Evolutionary conservation across 2,888 invertebrate genomes (phyloP).

Genomic region (Galerucella calmariensis): DNA sequence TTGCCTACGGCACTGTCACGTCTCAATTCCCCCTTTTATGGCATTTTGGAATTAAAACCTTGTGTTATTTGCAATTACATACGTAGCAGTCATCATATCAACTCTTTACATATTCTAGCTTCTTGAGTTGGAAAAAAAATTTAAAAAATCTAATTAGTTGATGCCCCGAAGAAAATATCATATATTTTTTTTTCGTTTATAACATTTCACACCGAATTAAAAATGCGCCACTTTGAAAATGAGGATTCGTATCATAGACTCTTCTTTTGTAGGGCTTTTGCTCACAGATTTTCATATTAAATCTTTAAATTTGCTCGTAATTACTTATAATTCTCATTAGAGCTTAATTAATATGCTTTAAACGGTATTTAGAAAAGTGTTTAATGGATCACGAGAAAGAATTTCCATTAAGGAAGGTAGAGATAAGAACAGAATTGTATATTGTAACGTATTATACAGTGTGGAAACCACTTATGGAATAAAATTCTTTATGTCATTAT

Average conservation of each 20-base stretch:
- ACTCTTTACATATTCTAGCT: slow-evolving; percentile 16
- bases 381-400: too few relatives aligned
- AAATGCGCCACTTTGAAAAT: background rate
- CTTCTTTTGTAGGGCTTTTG: background rate
- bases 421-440: too few relatives aligned
- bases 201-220: slow-evolving; percentile 9
- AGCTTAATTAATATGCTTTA: background rate
- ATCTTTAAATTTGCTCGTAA: background rate
- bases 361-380: background rate
- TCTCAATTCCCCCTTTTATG: background rate
- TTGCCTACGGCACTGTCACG: too few relatives aligned
- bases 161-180: background rate
- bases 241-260: background rate
- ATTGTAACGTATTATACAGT: too few relatives aligned
- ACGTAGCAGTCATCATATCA: slow-evolving; percentile 1
- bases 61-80: slow-evolving; percentile 11
- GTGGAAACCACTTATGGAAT: too few relatives aligned
- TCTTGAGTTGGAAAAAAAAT: slow-evolving; percentile 2
- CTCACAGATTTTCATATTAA: background rate
- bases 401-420: background rate
- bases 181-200: slow-evolving; percentile 10
- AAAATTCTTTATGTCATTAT: too few relatives aligned
- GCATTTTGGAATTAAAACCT: background rate
- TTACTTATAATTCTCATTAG: background rate
- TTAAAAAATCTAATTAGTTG: slow-evolving; percentile 18